A percentile compares a stretch with the other conserved stretches of the same genome.
Conservation (phyloP, 2,113 vertebrate species). For the Cynopterus brachyotis region DNA sequence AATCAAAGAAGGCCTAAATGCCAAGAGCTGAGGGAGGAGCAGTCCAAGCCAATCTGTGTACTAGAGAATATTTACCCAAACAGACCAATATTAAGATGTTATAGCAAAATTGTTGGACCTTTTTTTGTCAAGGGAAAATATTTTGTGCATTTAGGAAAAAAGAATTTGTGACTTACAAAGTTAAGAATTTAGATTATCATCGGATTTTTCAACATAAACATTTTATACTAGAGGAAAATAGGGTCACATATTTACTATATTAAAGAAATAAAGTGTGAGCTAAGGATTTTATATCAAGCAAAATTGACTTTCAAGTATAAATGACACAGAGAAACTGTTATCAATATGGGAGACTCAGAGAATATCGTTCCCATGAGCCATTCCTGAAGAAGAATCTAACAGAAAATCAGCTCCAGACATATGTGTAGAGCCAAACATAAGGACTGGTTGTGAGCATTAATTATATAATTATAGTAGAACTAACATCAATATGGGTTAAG, state of each 20-base stretch:
- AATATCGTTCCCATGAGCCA: neutral
- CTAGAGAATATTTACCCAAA: neutral
- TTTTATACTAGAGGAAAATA: neutral
- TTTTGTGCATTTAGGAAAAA: neutral
- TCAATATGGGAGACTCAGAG: neutral
- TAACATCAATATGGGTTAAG: neutral
- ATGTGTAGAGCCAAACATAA: neutral
- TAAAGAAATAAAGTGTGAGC: neutral
- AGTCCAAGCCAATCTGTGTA: neutral
- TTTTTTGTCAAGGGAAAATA: neutral
- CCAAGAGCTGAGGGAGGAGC: neutral
- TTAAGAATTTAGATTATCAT: neutral
- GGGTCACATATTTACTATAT: neutral
- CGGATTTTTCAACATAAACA: neutral
- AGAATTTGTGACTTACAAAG: neutral
- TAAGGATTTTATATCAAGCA: neutral
- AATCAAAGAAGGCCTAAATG: neutral
- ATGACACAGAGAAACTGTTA: neutral
- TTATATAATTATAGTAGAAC: neutral
- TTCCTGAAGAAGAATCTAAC: neutral
- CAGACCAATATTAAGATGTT: neutral
- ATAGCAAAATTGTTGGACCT: neutral
- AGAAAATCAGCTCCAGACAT: neutral
- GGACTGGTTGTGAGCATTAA: neutral
- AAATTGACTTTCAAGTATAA: neutral